These are phyloP conservation scores for Helicolenus hilgendorfi DNA, from an alignment of 2,797 vertebrate genomes.

Conservation along the genomic window DNA sequence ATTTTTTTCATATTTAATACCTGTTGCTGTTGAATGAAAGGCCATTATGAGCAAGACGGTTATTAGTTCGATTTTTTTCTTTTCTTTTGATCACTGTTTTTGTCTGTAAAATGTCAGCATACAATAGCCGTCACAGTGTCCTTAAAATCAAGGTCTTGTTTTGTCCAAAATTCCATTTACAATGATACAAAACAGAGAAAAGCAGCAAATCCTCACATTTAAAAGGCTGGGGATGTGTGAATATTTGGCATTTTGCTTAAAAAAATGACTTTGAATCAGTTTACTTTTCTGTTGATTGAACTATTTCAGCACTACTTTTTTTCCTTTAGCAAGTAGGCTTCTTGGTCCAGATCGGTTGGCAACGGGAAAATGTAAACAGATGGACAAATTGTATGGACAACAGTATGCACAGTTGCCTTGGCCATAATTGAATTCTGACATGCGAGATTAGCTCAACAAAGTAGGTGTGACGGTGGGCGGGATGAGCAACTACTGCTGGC, in stretches of 20 bases:
- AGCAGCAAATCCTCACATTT: background rate
- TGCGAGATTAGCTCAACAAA: conserved; percentile 44
- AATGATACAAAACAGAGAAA: background rate
- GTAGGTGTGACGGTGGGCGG: conserved; percentile 38
- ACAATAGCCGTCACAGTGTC: background rate
- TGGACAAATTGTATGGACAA: conserved; percentile 40
- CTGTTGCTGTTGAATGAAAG: background rate
- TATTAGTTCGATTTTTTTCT: background rate
- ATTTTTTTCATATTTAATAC: background rate
- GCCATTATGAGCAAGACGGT: background rate
- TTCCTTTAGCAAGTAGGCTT: background rate
- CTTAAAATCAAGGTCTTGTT: background rate
- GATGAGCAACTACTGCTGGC: conserved; percentile 32
- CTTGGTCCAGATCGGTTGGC: conserved; percentile 19
- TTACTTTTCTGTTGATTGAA: background rate
- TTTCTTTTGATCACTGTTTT: background rate
- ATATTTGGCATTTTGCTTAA: background rate
- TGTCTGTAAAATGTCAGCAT: background rate
- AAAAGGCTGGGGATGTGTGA: background rate
- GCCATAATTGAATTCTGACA: conserved; percentile 63
- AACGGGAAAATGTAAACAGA: conserved; percentile 27
- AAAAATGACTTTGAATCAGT: background rate
- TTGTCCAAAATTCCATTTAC: background rate
- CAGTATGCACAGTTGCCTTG: conserved; percentile 35
- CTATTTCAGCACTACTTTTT: background rate